These are phyloP conservation scores for Neodiprion fabricii DNA, from an alignment of 1,140 invertebrate species.

Conservation along the genomic window DNA sequence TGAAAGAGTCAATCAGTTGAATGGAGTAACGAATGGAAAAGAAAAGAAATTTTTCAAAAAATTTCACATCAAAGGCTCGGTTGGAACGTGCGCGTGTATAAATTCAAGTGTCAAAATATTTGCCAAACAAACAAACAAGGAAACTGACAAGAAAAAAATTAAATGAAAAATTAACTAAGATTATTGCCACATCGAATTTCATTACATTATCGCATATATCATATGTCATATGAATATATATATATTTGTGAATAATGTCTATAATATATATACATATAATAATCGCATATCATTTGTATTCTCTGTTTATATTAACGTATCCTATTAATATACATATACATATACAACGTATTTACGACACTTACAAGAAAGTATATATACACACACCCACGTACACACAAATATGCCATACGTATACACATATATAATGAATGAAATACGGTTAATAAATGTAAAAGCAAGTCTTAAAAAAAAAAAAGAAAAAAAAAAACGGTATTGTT, in stretches of 20 bases:
- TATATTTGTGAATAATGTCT: slow-evolving; percentile 9
- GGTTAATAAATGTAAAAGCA: slow-evolving; percentile 11
- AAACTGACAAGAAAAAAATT: neutral
- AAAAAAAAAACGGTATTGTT: neutral
- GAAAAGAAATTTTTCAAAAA: neutral
- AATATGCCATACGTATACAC: no score
- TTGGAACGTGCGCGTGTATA: neutral
- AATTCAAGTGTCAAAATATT: neutral
- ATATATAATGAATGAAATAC: no score
- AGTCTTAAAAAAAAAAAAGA: slow-evolving; percentile 8
- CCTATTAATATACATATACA: neutral
- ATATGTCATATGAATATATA: slow-evolving; percentile 16
- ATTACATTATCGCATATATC: no score
- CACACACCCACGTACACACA: no score
- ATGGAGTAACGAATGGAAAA: neutral
- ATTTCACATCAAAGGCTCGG: neutral
- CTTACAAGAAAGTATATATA: no score
- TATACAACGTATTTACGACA: neutral
- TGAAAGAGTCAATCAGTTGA: no score
- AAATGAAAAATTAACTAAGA: neutral
- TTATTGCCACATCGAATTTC: no score
- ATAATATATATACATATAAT: slow-evolving; percentile 22
- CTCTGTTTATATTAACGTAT: no score
- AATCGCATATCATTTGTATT: slow-evolving; percentile 21
- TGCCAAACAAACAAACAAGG: neutral